Evolutionary conservation across 1,140 invertebrate genomes (phyloP).

Genomic region (Diachasmimorpha longicaudata): DNA sequence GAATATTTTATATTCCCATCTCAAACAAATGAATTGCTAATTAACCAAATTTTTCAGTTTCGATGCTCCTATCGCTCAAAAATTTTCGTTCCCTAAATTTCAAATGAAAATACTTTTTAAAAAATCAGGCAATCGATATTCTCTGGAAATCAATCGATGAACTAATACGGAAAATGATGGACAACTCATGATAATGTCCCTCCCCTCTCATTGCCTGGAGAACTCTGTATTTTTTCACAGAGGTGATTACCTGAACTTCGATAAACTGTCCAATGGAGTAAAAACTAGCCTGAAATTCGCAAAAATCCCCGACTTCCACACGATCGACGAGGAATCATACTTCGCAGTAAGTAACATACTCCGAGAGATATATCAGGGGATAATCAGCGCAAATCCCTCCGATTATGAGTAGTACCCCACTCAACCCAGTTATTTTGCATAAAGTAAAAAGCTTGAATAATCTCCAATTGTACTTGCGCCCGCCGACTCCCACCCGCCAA

Average conservation of each 20-base stretch:
- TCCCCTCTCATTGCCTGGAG: constrained; percentile 30
- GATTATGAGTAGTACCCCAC: too few relatives aligned
- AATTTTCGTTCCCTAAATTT: too few relatives aligned
- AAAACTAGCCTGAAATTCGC: constrained; percentile 30
- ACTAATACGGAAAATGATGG: background rate
- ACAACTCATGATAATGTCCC: background rate
- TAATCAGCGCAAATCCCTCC: too few relatives aligned
- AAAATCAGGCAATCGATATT: too few relatives aligned
- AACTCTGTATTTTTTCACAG: constrained; percentile 27
- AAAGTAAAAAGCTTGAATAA: too few relatives aligned
- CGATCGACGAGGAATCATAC: constrained; percentile 31
- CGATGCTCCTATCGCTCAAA: background rate
- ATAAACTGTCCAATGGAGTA: constrained; percentile 25
- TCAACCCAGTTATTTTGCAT: too few relatives aligned
- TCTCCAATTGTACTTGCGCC: too few relatives aligned
- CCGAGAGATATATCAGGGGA: background rate
- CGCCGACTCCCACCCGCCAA: too few relatives aligned
- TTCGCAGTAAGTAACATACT: constrained; percentile 21
- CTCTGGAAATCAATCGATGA: background rate
- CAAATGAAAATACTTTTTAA: too few relatives aligned
- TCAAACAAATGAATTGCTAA: background rate
- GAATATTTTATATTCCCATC: background rate
- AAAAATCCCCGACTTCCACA: constrained; percentile 35
- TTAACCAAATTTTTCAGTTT: background rate
- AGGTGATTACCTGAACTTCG: constrained; percentile 34